Evolutionary conservation across 35 echinoderm and acorn worm genomes (phyloP).

Genomic region (Lytechinus pictus): DNA sequence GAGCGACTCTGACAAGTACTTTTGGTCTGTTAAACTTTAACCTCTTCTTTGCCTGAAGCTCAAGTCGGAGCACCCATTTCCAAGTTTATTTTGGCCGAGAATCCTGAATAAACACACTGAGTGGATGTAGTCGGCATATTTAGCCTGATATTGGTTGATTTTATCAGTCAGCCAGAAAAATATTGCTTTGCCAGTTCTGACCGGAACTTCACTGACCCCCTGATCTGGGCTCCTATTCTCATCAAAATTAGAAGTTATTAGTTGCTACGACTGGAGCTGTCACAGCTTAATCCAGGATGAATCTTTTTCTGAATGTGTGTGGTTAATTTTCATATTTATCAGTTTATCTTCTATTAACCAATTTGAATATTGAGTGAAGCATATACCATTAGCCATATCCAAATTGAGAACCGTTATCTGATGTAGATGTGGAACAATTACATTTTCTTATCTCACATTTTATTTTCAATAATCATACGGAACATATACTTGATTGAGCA

Average conservation of each 20-base stretch:
- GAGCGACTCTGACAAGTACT: background rate
- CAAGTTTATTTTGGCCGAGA: background rate
- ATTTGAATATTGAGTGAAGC: background rate
- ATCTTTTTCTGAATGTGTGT: background rate
- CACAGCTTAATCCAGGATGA: background rate
- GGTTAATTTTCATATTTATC: background rate
- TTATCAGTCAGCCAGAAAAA: background rate
- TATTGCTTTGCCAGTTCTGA: background rate
- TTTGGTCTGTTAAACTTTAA: background rate
- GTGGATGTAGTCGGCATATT: slow-evolving; percentile 1
- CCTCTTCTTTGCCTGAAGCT: background rate
- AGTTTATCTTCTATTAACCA: background rate
- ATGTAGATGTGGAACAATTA: background rate
- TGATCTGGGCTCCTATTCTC: background rate
- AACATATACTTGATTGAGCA: background rate
- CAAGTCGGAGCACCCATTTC: background rate
- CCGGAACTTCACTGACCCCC: background rate
- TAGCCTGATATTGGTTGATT: background rate
- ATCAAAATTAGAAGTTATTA: background rate
- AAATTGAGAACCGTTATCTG: background rate
- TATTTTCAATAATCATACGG: background rate
- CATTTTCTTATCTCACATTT: background rate
- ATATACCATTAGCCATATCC: background rate
- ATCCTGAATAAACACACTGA: background rate
- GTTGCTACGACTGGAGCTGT: background rate